These are phyloP conservation scores for Chrysocyon brachyurus DNA, from an alignment of 2,797 vertebrate genomes.

Conservation along the genomic window DNA sequence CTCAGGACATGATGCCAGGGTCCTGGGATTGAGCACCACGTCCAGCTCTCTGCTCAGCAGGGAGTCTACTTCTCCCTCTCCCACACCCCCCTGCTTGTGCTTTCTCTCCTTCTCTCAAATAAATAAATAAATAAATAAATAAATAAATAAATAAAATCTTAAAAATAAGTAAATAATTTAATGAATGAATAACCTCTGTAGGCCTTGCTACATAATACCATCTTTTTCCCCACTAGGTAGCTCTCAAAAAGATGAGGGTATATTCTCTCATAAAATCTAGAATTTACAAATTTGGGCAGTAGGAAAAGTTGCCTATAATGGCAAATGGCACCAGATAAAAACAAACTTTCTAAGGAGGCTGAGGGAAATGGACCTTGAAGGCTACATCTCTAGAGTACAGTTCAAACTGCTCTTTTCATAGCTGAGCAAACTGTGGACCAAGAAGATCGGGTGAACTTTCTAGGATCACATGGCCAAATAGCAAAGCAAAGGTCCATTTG, in stretches of 20 bases:
- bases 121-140: no score
- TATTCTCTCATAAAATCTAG: not conserved
- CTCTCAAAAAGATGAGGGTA: not conserved
- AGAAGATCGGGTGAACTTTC: not conserved
- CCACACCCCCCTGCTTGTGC: no score
- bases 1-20: no score
- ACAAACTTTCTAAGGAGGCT: not conserved
- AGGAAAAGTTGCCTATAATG: slow-evolving; percentile 21
- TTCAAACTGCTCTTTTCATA: not conserved
- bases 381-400: not conserved
- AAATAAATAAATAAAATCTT: no score
- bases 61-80: no score
- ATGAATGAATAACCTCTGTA: not conserved
- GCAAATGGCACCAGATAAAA: slow-evolving; percentile 15
- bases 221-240: not conserved
- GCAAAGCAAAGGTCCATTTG: not conserved
- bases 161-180: not conserved
- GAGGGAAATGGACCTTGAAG: not conserved
- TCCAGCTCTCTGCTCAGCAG: no score
- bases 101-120: no score
- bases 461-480: not conserved
- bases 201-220: not conserved
- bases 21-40: no score
- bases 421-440: slow-evolving; percentile 17
- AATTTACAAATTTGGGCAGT: slow-evolving; percentile 26